Conservation (phyloP, 1,140 invertebrate genomes). For the Drosophila simulans region DNA sequence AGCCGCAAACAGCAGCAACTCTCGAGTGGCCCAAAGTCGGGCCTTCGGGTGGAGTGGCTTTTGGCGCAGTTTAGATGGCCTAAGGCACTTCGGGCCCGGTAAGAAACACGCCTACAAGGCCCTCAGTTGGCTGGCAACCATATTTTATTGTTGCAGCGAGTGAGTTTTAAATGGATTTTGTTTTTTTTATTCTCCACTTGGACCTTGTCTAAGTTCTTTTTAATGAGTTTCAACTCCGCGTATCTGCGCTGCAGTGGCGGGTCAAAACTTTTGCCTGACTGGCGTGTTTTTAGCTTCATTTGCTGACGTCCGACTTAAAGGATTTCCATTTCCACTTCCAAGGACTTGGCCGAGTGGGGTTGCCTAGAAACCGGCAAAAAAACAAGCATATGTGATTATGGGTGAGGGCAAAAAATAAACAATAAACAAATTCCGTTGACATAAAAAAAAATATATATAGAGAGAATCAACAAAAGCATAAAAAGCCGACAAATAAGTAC, state of each 20-base stretch:
- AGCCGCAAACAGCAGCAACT: conserved; percentile 31
- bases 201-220: conserved; percentile 66
- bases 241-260: conserved; percentile 71
- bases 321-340: conserved; percentile 18
- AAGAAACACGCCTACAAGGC: conserved; percentile 60
- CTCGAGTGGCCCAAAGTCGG: conserved; percentile 28
- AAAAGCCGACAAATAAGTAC: conserved; percentile 69
- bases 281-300: conserved; percentile 36
- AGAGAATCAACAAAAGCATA: conserved; percentile 69
- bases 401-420: conserved; percentile 24
- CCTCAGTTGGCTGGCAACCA: conserved; percentile 43
- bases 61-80: conserved; percentile 43
- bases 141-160: conserved; percentile 62
- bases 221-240: conserved; percentile 53
- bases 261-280: conserved; percentile 39
- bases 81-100: conserved; percentile 24
- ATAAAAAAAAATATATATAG: conserved; percentile 59
- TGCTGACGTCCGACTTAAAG: conserved; percentile 42
- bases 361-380: conserved; percentile 28
- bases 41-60: conserved; percentile 45
- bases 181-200: conserved; percentile 36
- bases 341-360: conserved; percentile 28
- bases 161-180: conserved; percentile 59
- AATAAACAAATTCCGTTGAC: conserved; percentile 63
- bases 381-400: conserved; percentile 22